phyloP scores from a whole-genome alignment of 2,797 vertebrate genomes.

The Rhodeus uyekii region DNA sequence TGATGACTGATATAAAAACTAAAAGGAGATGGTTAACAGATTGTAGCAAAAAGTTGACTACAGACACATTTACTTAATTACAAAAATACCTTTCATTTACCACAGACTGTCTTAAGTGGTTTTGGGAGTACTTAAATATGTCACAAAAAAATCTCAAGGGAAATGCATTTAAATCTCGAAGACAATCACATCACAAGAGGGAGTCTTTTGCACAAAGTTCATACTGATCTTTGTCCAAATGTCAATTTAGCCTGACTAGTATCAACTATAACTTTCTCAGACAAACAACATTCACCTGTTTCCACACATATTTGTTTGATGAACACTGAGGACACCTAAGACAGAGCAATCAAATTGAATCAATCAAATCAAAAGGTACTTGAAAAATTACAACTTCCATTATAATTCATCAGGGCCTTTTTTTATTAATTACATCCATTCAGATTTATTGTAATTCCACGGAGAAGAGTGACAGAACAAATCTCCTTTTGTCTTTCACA shows the following conservation, averaged over 20 bases:
- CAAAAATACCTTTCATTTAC: not conserved
- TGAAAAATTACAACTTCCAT: not conserved
- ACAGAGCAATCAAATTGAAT: too few species aligned
- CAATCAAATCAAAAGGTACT: too few species aligned
- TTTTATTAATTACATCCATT: not conserved
- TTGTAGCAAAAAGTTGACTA: not conserved
- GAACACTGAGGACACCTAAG: too few species aligned
- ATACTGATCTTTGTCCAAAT: conserved; percentile 1
- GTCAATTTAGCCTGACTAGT: not conserved
- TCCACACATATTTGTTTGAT: too few species aligned
- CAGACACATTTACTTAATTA: not conserved
- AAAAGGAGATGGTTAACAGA: conserved; percentile 2
- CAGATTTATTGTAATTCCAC: not conserved
- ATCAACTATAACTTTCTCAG: not conserved
- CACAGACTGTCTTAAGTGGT: not conserved
- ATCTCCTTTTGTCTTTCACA: not conserved
- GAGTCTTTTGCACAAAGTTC: not conserved
- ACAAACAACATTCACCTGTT: not conserved
- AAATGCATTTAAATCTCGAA: not conserved
- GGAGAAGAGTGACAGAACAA: not conserved
- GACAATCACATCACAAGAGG: conserved; percentile 27
- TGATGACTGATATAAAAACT: not conserved
- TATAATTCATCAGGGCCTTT: not conserved
- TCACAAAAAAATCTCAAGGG: not conserved
- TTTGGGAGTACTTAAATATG: not conserved